Evolutionary conservation across 2,113 vertebrate species (phyloP), one percentile per base, ranked within the genome.

Genomic region (Chloroceryle aenea): DNA sequence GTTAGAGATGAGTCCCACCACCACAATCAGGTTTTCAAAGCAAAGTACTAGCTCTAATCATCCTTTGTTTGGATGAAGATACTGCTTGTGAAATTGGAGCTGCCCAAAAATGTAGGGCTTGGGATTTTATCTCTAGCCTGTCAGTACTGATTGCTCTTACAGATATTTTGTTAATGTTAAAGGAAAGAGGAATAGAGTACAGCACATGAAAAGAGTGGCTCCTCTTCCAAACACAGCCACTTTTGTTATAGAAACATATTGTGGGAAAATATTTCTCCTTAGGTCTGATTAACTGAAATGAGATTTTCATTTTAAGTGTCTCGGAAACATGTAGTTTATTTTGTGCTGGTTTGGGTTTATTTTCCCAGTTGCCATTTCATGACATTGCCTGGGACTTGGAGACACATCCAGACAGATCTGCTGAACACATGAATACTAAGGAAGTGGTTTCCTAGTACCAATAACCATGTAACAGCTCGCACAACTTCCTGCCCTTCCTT

Each of bases 391-490:
- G 78, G 61, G 86, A 85, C 90, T 95, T 84, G 36, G 81, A 97
- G 92, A 85, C 13, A 14, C 75, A 90, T 92, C 18, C 36, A 94
- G 73, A 61, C 89, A 30, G 85, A 95, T 94, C 96, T 93, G 95
- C 96, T 83, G 97, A 98, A 96, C 96, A 95, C 89, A 97, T 97
- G 98, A 97, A 98, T 97, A 96, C 96, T 97, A 97, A 98, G 97
- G 97, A 97, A 97, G 85, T 72, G 95, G 98, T 98, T 98, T 98
- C 98, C 98, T 98, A 98, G 98, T 98, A 98, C 98, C 98, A 97
- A 97, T 95, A 97, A 96, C 96, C 90, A 89, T 2, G 72, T 93
- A 95, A 82, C 90, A 59, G 90, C 78, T 95, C 76, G 5, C 93
- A 96, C 94, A 97, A 98, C 85, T 96, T 97, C 94, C 92, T 97